phyloP scores from a whole-genome alignment of 2,888 invertebrate genomes.

The Tridacna gigas region DNA sequence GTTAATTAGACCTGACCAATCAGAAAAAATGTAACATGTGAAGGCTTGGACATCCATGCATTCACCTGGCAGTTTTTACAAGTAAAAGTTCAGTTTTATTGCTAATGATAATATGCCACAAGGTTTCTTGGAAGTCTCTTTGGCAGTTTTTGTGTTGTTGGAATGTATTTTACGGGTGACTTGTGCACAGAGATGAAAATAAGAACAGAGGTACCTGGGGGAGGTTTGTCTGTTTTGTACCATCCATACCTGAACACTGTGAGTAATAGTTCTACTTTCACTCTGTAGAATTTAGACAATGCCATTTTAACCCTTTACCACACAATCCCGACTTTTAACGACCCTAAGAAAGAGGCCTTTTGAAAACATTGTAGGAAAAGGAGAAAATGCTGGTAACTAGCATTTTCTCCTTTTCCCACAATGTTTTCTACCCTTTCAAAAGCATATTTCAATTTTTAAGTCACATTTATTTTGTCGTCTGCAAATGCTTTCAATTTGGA shows the following conservation, averaged over 20 bases:
- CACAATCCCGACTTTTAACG: too few species aligned
- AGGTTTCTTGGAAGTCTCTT: conserved; percentile 15
- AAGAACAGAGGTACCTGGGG: conserved; percentile 51
- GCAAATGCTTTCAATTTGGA: too few species aligned
- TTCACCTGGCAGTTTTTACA: background rate
- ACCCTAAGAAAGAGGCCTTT: too few species aligned
- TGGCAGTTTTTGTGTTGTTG: conserved; percentile 31
- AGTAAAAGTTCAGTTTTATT: conserved; percentile 6
- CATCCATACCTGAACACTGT: conserved; percentile 48
- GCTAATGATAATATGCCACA: conserved; percentile 26
- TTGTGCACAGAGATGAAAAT: conserved; percentile 59
- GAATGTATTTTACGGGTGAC: conserved; percentile 61
- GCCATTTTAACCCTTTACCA: too few species aligned
- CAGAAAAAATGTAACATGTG: background rate
- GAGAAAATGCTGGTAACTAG: background rate
- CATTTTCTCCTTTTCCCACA: background rate
- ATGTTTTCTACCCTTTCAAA: too few species aligned
- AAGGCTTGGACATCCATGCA: background rate
- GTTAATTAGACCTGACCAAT: conserved; percentile 24
- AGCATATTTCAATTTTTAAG: too few species aligned
- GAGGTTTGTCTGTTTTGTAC: conserved; percentile 45
- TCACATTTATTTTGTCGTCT: too few species aligned
- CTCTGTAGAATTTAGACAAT: background rate
- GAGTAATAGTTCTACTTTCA: conserved; percentile 9
- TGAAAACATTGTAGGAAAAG: too few species aligned